Evolutionary conservation across 2,113 vertebrate species (phyloP).

Genomic region (Lates calcarifer): DNA sequence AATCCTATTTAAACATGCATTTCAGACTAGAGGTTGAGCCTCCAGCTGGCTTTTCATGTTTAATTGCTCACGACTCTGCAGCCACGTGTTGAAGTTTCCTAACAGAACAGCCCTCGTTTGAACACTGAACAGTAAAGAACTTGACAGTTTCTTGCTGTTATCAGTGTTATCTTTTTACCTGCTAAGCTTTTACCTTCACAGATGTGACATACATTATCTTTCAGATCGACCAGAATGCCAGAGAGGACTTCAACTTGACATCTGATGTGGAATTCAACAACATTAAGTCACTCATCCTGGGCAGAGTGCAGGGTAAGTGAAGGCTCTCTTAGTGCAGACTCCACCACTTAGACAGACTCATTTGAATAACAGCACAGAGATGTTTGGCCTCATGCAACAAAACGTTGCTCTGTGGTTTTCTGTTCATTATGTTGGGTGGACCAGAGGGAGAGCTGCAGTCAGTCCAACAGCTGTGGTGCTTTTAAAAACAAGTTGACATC

Average conservation of each 20-base stretch:
- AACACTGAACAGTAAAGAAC: slow-evolving; percentile 3
- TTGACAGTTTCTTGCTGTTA: neutral
- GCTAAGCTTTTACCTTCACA: neutral
- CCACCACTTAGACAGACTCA: slow-evolving; percentile 26
- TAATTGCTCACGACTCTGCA: neutral
- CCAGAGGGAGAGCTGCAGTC: slow-evolving; percentile 6
- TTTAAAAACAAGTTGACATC: slow-evolving; percentile 32
- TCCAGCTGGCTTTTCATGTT: neutral
- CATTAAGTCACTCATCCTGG: slow-evolving; percentile 89
- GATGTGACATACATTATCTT: slow-evolving; percentile 39
- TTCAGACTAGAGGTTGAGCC: slow-evolving; percentile 1
- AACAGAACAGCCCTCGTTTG: neutral
- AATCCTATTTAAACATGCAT: slow-evolving; percentile 27
- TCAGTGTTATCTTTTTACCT: slow-evolving; percentile 13
- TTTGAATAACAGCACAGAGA: slow-evolving; percentile 55
- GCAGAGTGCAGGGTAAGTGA: slow-evolving; percentile 90
- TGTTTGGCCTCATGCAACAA: slow-evolving; percentile 28
- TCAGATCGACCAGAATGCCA: slow-evolving; percentile 89
- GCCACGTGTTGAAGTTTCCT: neutral
- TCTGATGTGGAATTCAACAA: slow-evolving; percentile 91
- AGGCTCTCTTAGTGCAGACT: neutral
- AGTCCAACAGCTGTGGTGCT: slow-evolving; percentile 27
- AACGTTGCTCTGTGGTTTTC: slow-evolving; percentile 10
- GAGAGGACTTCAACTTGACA: slow-evolving; percentile 89
- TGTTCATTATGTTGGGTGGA: slow-evolving; percentile 12